Evolutionary conservation across 2,113 vertebrate species (phyloP).

Genomic region (Corydoras maculifer): DNA sequence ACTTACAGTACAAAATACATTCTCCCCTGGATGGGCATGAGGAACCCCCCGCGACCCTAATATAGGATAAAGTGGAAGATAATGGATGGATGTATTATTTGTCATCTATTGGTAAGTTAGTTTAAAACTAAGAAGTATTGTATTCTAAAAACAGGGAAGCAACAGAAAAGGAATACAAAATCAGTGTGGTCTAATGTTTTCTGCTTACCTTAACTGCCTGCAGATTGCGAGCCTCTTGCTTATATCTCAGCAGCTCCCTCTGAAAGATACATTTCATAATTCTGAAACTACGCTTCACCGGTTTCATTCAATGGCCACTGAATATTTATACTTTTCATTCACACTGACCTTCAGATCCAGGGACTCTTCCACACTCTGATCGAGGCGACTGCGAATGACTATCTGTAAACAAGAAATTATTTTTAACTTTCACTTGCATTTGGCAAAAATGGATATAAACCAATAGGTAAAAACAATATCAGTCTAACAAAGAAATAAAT

Average conservation of each 20-base stretch:
- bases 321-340: neutral
- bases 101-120: too few relatives aligned
- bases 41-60: too few relatives aligned
- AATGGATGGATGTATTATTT: too few relatives aligned
- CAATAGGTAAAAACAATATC: too few relatives aligned
- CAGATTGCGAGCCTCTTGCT: slow-evolving; percentile 88
- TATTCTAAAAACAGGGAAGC: too few relatives aligned
- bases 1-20: too few relatives aligned
- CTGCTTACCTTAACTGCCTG: slow-evolving; percentile 89
- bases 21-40: too few relatives aligned
- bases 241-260: slow-evolving; percentile 89
- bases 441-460: too few relatives aligned
- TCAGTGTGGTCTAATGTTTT: neutral
- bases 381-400: slow-evolving; percentile 85
- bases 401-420: slow-evolving; percentile 63
- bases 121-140: too few relatives aligned
- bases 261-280: slow-evolving; percentile 46
- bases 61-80: too few relatives aligned
- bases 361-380: slow-evolving; percentile 88
- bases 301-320: neutral
- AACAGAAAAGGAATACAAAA: neutral
- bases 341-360: slow-evolving; percentile 85
- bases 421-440: slow-evolving; percentile 35
- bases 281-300: neutral
- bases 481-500: neutral